phyloP scores from a whole-genome alignment of 2,888 invertebrate genomes.

The Sabatieria punctata region DNA sequence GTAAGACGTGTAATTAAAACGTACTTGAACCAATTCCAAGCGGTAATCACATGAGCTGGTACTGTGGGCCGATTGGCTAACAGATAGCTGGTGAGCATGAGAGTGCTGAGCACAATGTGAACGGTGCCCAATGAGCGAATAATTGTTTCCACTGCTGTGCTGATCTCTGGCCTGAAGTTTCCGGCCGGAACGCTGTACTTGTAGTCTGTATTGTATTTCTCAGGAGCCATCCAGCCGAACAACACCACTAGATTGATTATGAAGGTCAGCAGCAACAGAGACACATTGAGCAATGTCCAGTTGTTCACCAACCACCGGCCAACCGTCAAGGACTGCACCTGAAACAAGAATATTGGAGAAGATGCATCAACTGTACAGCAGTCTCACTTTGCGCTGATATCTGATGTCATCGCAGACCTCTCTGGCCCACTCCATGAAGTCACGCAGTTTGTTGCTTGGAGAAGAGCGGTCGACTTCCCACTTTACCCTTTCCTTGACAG shows the following conservation, averaged over 20 bases:
- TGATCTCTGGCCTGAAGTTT: neutral
- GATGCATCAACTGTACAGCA: neutral
- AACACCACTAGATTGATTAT: slow-evolving; percentile 24
- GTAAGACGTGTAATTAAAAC: neutral
- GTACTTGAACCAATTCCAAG: slow-evolving; percentile 5
- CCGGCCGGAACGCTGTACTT: slow-evolving; percentile 1
- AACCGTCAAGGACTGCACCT: slow-evolving; percentile 22
- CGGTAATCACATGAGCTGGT: neutral
- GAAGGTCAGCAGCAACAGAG: slow-evolving; percentile 24
- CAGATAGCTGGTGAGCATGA: slow-evolving; percentile 32
- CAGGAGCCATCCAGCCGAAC: slow-evolving; percentile 27
- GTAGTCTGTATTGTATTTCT: slow-evolving; percentile 6
- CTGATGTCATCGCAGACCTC: slow-evolving; percentile 34
- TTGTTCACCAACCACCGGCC: slow-evolving; percentile 27
- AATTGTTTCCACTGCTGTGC: slow-evolving; percentile 10
- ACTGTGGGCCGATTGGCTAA: slow-evolving; percentile 25
- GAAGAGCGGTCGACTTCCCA: slow-evolving; percentile 33
- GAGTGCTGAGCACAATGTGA: slow-evolving; percentile 29
- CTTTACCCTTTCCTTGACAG: slow-evolving; percentile 34
- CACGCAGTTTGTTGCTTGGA: slow-evolving; percentile 34
- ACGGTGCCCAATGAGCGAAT: slow-evolving; percentile 24
- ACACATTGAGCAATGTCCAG: slow-evolving; percentile 29
- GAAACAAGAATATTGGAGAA: neutral
- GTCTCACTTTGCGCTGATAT: slow-evolving; percentile 25
- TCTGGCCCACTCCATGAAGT: slow-evolving; percentile 33